Conservation (phyloP, 2,113 vertebrate genomes). For the Gymnogyps californianus region DNA sequence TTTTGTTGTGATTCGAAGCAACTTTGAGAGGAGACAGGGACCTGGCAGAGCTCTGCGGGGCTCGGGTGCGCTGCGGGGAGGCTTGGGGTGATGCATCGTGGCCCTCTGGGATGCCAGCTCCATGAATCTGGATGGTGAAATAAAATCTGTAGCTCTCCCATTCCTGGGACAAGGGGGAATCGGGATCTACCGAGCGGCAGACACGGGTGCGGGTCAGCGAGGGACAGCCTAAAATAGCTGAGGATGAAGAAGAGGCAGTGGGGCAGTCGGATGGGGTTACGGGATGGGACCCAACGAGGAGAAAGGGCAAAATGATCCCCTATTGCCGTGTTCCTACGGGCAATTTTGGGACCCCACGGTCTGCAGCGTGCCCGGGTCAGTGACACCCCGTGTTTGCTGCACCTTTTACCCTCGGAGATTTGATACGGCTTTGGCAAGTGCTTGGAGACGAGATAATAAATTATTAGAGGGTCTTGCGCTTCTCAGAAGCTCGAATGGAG, state of each 20-base stretch:
- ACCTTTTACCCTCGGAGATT: not conserved
- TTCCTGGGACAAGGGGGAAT: not conserved
- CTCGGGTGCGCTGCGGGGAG: rapidly evolving
- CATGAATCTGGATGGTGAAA: not conserved
- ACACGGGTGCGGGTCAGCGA: rapidly evolving
- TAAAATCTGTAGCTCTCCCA: not conserved
- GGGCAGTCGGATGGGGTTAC: rapidly evolving
- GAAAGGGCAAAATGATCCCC: not conserved
- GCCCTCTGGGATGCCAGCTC: not conserved
- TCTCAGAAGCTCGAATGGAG: not conserved
- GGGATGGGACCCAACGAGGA: not conserved
- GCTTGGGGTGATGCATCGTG: not conserved
- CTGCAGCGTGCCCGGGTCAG: not conserved
- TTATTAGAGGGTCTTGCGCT: not conserved
- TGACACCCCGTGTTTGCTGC: not conserved
- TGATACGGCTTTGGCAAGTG: not conserved
- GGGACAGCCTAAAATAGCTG: not conserved
- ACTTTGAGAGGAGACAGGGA: not conserved
- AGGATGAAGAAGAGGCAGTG: not conserved
- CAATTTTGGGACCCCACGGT: rapidly evolving
- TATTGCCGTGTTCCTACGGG: rapidly evolving
- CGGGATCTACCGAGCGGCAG: rapidly evolving
- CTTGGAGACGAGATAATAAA: not conserved
- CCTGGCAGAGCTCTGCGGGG: not conserved
- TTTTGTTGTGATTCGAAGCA: not conserved